These are phyloP conservation scores for Cotesia glomerata DNA, from an alignment of 1,140 invertebrate genomes.

Conservation along the genomic window DNA sequence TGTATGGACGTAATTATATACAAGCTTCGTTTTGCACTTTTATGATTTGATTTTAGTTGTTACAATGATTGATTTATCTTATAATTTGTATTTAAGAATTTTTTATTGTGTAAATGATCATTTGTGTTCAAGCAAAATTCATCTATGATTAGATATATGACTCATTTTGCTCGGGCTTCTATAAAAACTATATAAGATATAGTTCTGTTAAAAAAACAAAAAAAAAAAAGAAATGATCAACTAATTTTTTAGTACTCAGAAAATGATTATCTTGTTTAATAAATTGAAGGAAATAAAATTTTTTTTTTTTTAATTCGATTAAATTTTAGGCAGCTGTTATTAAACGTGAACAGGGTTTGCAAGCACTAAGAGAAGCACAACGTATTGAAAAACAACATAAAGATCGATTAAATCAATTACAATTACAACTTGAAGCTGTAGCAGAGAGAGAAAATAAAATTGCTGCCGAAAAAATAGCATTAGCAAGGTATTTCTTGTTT, in stretches of 20 bases:
- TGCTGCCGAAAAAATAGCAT: conserved; percentile 47
- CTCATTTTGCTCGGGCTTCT: no score
- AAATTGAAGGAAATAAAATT: neutral
- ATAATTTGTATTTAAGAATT: neutral
- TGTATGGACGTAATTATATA: no score
- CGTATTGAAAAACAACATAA: conserved; percentile 51
- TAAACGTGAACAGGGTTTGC: conserved; percentile 54
- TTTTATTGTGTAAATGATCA: neutral
- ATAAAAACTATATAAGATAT: no score
- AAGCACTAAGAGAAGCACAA: conserved; percentile 50
- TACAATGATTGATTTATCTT: neutral
- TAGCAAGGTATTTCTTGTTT: conserved; percentile 43
- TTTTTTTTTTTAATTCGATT: conserved; percentile 19
- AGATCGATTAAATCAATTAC: conserved; percentile 45
- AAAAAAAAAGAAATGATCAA: no score
- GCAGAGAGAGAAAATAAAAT: conserved; percentile 50
- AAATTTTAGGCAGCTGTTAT: conserved; percentile 44
- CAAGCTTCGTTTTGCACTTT: no score
- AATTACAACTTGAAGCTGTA: conserved; percentile 49
- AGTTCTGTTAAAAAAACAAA: no score
- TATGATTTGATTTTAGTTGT: no score
- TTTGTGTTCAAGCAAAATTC: neutral
- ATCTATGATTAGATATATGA: no score
- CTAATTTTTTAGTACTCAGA: no score
- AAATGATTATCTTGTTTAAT: no score